phyloP scores from a whole-genome alignment of 2,113 vertebrate genomes.

The Petaurus breviceps region DNA sequence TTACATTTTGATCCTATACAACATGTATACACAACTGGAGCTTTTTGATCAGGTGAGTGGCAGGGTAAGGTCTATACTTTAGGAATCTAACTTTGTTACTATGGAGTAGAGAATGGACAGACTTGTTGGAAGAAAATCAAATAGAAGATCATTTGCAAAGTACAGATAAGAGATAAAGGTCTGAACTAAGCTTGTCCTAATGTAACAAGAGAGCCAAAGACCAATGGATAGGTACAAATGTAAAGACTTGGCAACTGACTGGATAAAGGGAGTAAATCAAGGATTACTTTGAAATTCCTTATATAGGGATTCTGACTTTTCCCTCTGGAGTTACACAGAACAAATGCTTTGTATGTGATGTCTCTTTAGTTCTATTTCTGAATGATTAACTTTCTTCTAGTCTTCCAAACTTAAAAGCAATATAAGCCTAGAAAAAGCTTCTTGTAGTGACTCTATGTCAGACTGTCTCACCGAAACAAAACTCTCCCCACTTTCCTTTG shows the following conservation, averaged over 20 bases:
- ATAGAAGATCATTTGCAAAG: not conserved
- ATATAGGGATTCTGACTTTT: not conserved
- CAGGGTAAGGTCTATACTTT: not conserved
- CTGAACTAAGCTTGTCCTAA: not conserved
- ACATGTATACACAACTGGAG: not conserved
- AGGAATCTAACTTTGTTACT: not conserved
- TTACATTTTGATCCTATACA: not conserved
- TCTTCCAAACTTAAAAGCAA: not conserved
- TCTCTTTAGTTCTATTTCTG: not conserved
- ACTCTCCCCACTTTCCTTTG: not conserved
- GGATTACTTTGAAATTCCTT: not conserved
- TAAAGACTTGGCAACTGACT: not conserved
- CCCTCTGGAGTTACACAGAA: not conserved
- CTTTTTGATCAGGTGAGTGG: not conserved
- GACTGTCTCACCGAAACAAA: not conserved
- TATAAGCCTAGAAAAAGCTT: not conserved
- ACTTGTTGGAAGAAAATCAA: not conserved
- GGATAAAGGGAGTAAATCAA: not conserved
- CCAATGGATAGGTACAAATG: not conserved
- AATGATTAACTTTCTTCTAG: not conserved
- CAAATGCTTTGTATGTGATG: not conserved
- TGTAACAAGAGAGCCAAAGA: not conserved
- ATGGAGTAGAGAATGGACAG: not conserved
- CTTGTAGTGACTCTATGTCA: not conserved
- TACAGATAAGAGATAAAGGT: not conserved